Conservation (phyloP, 2,888 invertebrate species). For the Caenorhabditis parvicauda region DNA sequence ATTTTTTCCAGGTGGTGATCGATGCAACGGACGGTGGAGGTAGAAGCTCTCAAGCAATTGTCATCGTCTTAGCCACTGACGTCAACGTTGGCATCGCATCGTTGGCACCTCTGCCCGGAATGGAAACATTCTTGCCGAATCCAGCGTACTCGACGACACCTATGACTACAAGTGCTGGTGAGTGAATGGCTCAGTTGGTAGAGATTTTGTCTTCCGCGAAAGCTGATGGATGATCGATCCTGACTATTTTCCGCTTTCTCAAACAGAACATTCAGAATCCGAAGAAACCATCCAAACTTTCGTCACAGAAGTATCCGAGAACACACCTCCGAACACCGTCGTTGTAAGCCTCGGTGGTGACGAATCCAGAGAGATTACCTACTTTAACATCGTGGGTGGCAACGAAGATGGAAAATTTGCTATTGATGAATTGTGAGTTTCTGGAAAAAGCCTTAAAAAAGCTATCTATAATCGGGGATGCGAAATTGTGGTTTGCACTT, state of each 20-base stretch:
- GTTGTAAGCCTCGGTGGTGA: slow-evolving; percentile 55
- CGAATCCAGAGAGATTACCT: slow-evolving; percentile 22
- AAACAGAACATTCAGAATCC: slow-evolving; percentile 14
- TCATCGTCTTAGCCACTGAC: slow-evolving; percentile 37
- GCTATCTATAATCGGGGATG: neutral
- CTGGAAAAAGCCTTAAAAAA: no score
- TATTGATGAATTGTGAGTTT: slow-evolving; percentile 47
- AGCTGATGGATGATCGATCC: neutral
- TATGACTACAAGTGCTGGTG: slow-evolving; percentile 19
- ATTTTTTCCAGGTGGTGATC: slow-evolving; percentile 34
- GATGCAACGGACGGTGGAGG: slow-evolving; percentile 52
- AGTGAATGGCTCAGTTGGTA: neutral
- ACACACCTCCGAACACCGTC: slow-evolving; percentile 55
- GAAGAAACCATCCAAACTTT: slow-evolving; percentile 57
- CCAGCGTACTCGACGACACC: slow-evolving; percentile 19
- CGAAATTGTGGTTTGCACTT: no score
- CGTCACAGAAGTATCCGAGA: slow-evolving; percentile 56
- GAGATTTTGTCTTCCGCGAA: neutral
- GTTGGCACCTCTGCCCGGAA: slow-evolving; percentile 29
- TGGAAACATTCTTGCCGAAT: slow-evolving; percentile 41
- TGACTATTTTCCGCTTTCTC: neutral
- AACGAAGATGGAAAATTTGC: slow-evolving; percentile 57
- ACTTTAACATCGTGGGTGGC: slow-evolving; percentile 54
- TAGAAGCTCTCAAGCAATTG: slow-evolving; percentile 33
- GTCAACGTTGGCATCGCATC: slow-evolving; percentile 13